These are phyloP conservation scores for Caenorhabditis wallacei DNA, from an alignment of 2,888 invertebrate species.

Conservation along the genomic window DNA sequence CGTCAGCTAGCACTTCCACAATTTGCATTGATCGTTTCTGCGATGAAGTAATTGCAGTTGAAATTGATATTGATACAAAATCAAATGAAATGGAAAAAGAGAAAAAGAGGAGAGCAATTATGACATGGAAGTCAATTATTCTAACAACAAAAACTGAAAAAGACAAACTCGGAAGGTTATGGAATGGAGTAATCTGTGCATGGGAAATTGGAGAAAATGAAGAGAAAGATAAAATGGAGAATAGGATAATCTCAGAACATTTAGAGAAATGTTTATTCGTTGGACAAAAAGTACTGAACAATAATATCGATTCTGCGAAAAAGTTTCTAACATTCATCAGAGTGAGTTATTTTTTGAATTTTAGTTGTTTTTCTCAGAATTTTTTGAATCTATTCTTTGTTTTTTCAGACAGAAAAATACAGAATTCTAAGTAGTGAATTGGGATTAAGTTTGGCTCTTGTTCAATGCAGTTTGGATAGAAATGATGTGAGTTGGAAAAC, in stretches of 20 bases:
- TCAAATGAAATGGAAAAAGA: slow-evolving; percentile 27
- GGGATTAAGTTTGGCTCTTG: slow-evolving; percentile 38
- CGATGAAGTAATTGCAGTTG: slow-evolving; percentile 49
- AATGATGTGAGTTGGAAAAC: slow-evolving; percentile 45
- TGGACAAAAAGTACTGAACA: slow-evolving; percentile 30
- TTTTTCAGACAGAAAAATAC: slow-evolving; percentile 58
- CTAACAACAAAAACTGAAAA: slow-evolving; percentile 57
- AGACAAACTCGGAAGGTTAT: slow-evolving; percentile 31
- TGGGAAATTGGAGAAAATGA: slow-evolving; percentile 49
- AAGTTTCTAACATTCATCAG: slow-evolving; percentile 47
- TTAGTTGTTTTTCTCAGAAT: no score
- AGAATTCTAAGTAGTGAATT: slow-evolving; percentile 51
- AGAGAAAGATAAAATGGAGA: slow-evolving; percentile 27
- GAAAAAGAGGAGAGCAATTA: slow-evolving; percentile 6
- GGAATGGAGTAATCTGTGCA: slow-evolving; percentile 50
- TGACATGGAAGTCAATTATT: slow-evolving; percentile 61
- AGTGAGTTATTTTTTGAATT: no score
- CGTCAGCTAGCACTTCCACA: background rate
- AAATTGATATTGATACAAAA: slow-evolving; percentile 32
- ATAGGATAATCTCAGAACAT: slow-evolving; percentile 12
- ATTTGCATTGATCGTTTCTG: slow-evolving; percentile 44
- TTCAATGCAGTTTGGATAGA: slow-evolving; percentile 51
- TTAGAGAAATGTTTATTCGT: slow-evolving; percentile 41
- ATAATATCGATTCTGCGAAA: slow-evolving; percentile 35
- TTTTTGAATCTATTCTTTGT: no score